Percentiles rank a stretch among this genome's conserved stretches.
These are phyloP conservation scores for Sepioteuthis lessoniana DNA, from an alignment of 2,888 invertebrate genomes.

Conservation along the genomic window DNA sequence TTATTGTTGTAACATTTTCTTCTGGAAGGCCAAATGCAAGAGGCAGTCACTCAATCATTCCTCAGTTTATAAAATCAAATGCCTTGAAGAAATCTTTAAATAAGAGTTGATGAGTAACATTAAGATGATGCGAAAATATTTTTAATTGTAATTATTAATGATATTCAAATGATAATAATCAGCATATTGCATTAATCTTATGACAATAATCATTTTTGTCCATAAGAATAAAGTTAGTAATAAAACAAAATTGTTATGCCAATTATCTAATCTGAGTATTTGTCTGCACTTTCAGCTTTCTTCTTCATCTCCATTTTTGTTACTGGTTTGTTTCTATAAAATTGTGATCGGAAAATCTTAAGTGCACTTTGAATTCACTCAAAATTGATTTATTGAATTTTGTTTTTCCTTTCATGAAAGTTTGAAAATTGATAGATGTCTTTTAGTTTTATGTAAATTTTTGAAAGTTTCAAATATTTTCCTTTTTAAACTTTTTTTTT, in stretches of 20 bases:
- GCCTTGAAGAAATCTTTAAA: too few relatives aligned
- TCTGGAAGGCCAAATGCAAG: too few relatives aligned
- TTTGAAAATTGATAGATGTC: conserved; percentile 21
- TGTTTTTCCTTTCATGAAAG: neutral
- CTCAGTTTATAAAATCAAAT: too few relatives aligned
- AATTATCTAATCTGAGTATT: neutral
- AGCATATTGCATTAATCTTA: neutral
- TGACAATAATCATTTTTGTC: neutral
- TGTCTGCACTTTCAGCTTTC: neutral
- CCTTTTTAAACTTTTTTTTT: neutral
- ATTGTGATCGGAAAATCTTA: conserved; percentile 3
- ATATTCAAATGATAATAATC: neutral
- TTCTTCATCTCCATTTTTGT: neutral
- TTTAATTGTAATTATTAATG: neutral
- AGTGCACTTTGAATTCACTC: conserved; percentile 33
- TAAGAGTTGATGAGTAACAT: too few relatives aligned
- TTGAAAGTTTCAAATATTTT: neutral
- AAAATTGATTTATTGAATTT: neutral
- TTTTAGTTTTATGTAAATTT: neutral
- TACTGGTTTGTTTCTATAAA: neutral
- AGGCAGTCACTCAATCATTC: too few relatives aligned
- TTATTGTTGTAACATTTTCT: too few relatives aligned
- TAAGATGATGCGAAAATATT: too few relatives aligned
- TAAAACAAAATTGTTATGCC: neutral
- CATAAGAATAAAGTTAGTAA: neutral